Conservation (phyloP, 2,888 invertebrate genomes). For the Orchesella flavescens region DNA sequence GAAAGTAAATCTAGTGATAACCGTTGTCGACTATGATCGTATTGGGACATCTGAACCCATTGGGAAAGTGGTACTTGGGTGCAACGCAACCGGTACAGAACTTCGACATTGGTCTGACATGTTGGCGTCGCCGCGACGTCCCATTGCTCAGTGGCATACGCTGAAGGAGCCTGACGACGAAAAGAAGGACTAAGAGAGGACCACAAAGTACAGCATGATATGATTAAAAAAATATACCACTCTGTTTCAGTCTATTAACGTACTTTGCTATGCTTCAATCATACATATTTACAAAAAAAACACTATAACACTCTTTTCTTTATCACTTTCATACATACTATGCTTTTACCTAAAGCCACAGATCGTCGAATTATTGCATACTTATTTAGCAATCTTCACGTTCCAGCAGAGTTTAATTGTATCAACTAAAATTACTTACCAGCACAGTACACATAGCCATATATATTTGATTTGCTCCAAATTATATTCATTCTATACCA, state of each 20-base stretch:
- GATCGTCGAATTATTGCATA: no score
- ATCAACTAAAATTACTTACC: no score
- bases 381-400: no score
- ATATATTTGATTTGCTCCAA: no score
- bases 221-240: constrained; percentile 1
- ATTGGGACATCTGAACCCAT: constrained; percentile 99
- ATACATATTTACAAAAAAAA: not conserved
- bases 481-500: no score
- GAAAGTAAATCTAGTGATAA: constrained; percentile 99
- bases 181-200: constrained; percentile 82
- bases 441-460: no score
- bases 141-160: constrained; percentile 99
- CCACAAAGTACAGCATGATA: constrained; percentile 50
- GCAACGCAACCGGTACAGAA: constrained; percentile 98
- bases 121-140: constrained; percentile 98
- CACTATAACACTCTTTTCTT: not conserved
- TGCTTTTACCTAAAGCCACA: no score
- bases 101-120: constrained; percentile 99
- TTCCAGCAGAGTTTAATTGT: no score
- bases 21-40: constrained; percentile 99
- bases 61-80: constrained; percentile 96
- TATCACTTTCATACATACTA: not conserved
- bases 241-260: constrained; percentile 23
- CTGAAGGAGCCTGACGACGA: constrained; percentile 98
- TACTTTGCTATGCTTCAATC: constrained; percentile 42